Percentiles rank a stretch among this genome's conserved stretches.
phyloP scores from a whole-genome alignment of 2,797 vertebrate species.

The Linurgus olivaceus region DNA sequence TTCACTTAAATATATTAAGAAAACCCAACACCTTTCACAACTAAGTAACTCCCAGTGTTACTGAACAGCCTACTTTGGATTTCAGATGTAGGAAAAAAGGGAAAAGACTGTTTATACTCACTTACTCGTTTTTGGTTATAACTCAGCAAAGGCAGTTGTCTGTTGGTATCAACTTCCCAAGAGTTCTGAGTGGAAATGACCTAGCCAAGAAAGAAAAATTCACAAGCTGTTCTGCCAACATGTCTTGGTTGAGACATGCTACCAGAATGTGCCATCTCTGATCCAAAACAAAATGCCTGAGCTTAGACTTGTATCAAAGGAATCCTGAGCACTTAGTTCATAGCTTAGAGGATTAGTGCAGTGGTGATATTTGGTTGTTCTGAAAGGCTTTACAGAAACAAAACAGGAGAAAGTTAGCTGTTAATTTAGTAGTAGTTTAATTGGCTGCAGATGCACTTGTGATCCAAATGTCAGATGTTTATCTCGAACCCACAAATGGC shows the following conservation, averaged over 20 bases:
- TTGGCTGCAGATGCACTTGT: constrained; percentile 58
- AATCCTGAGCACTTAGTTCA: background rate
- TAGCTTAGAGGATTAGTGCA: background rate
- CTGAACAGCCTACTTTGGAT: background rate
- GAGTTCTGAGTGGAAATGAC: background rate
- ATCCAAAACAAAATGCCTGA: background rate
- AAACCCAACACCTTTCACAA: background rate
- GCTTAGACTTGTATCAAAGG: background rate
- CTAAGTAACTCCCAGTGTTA: background rate
- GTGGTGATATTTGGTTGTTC: background rate
- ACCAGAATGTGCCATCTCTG: constrained; percentile 10
- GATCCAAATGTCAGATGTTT: constrained; percentile 48
- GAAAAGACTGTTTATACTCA: background rate
- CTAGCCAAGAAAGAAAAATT: background rate
- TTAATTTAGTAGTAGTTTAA: constrained; percentile 65
- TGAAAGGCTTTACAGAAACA: constrained; percentile 25
- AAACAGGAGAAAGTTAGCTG: constrained; percentile 47
- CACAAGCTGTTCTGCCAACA: background rate
- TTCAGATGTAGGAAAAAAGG: background rate
- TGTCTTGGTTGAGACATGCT: background rate
- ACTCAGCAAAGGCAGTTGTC: background rate
- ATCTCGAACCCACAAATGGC: constrained; percentile 31
- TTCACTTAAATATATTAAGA: background rate
- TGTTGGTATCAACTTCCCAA: background rate
- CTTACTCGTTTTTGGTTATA: background rate